These are phyloP conservation scores for Dasyprocta punctata DNA, from an alignment of 2,113 vertebrate genomes.

Conservation along the genomic window DNA sequence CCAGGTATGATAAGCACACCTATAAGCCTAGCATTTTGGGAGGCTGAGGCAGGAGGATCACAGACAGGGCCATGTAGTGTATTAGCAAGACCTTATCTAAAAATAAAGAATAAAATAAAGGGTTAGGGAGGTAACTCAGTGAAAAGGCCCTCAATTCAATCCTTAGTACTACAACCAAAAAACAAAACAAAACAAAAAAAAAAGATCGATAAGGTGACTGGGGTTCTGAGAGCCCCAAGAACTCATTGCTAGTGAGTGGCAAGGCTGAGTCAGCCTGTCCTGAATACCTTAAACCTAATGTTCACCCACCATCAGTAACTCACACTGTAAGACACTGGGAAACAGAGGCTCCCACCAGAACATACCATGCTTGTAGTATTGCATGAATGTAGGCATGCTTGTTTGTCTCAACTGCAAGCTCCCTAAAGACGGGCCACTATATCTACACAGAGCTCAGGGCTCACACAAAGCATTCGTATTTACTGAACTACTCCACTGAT, in stretches of 20 bases:
- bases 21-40: background rate
- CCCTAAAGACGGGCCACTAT: background rate
- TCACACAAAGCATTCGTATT: background rate
- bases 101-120: background rate
- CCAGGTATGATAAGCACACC: background rate
- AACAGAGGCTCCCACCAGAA: background rate
- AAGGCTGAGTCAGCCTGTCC: no score
- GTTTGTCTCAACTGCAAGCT: background rate
- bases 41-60: background rate
- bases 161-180: background rate
- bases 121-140: background rate
- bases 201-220: background rate
- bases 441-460: background rate
- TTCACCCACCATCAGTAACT: background rate
- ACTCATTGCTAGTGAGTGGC: background rate
- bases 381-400: fast-evolving
- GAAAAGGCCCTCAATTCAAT: background rate
- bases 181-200: no score
- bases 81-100: background rate
- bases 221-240: background rate
- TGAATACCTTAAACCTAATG: background rate
- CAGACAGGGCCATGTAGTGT: background rate
- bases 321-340: background rate
- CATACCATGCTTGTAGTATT: background rate
- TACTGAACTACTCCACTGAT: background rate